Base-by-base conservation (phyloP, 2,113 vertebrate genomes). In the Cyprinodon tularosa region DNA sequence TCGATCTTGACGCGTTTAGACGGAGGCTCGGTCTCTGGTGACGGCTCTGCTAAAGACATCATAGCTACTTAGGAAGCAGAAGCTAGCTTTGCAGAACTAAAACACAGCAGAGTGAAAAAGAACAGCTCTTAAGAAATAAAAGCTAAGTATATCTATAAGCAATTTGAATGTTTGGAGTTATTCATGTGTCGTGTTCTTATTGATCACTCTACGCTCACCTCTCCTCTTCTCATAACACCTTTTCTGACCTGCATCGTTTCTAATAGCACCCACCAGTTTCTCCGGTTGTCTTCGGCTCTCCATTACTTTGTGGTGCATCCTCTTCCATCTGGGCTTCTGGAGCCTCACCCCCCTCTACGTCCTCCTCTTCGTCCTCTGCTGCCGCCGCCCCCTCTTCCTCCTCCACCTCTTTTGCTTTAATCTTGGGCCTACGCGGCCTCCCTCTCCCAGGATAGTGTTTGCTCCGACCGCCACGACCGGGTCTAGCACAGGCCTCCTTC, bases 1-100 rank as follows among this genome's bases (percentile, higher is more conserved):
- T 89, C 96, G 78, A 94, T 94, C 95, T 92, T 98, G 93, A 81
- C 87, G 77, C 89, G 94, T 93, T 99, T 99, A 44, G 94, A 83
- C 66, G 93, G 93, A 39, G 93, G 94, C 63, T 93, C 92, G 8
- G 82, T 72, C 3, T 59, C 77, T 36, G 84, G 74, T 62, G 88
- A 36, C 17, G 14, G 44, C 48, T 88, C 92, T 91, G 77, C 12
- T 42, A 11, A 71, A 73, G 38, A 85, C 44, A 83, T 15, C 65
- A 79, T 87, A 94, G 62, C 29, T 7, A 74, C 44, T 76, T 36
- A 47, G 65, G 57, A 20, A 17, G 20, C 4, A 42, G 42, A 1
- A 44, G 44, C 29, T 38, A 39, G 20, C 12, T 13, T 60, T 4
- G 1, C 36, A 70, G 37, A 61, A 29, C 3, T 8, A 38, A 66